Conservation (phyloP, 1,140 invertebrate genomes). For the Mercenaria mercenaria region DNA sequence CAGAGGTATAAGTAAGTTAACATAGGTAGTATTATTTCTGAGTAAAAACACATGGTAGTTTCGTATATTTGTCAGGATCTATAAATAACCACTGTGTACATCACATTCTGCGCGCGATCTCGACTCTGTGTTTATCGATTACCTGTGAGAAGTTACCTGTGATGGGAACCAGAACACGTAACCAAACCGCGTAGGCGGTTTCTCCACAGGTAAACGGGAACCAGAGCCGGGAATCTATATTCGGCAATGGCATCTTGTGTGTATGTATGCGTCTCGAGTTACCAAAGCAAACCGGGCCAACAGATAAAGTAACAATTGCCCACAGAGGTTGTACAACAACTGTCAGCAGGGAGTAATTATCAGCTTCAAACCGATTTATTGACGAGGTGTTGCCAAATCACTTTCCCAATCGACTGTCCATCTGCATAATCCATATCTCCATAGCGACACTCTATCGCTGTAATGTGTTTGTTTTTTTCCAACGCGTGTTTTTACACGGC, state of each 20-base stretch:
- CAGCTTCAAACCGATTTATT: conserved; percentile 13
- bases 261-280: conserved; percentile 58
- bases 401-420: conserved; percentile 20
- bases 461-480: background rate
- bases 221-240: conserved; percentile 65
- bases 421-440: conserved; percentile 29
- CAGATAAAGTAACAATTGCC: conserved; percentile 59
- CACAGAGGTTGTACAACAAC: conserved; percentile 36
- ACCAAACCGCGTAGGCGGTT: background rate
- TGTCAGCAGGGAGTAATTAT: conserved; percentile 29
- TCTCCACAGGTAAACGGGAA: conserved; percentile 53
- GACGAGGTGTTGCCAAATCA: conserved; percentile 31
- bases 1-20: conserved; percentile 23
- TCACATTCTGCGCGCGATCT: conserved; percentile 12
- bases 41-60: conserved; percentile 50
- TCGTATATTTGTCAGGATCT: conserved; percentile 30
- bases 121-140: conserved; percentile 43
- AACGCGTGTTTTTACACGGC: background rate
- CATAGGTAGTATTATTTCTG: conserved; percentile 40
- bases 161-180: conserved; percentile 30
- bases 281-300: conserved; percentile 65
- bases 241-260: conserved; percentile 65
- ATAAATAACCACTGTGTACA: conserved; percentile 51
- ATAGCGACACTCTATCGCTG: background rate
- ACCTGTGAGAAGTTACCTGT: conserved; percentile 31